Evolutionary conservation across 2,797 vertebrate genomes (phyloP).

Genomic region (Hirundo rustica): DNA sequence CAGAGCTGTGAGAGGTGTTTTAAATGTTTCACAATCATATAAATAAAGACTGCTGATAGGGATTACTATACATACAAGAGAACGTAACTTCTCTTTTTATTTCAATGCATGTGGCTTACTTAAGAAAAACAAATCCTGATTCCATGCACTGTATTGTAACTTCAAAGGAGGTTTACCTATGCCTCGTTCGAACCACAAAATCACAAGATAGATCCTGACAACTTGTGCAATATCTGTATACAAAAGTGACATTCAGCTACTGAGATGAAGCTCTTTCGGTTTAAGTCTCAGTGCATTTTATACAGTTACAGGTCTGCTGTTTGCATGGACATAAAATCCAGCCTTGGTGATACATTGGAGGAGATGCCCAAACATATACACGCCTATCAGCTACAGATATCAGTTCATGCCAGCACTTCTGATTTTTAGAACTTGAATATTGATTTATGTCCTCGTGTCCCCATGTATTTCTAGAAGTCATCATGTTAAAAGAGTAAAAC

Average conservation of each 20-base stretch:
- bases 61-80: neutral
- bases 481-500: neutral
- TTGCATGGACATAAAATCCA: neutral
- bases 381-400: neutral
- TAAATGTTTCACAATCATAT: neutral
- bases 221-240: neutral
- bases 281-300: neutral
- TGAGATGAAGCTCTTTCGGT: neutral
- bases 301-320: neutral
- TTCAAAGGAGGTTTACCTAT: neutral
- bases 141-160: neutral
- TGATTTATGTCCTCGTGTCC: neutral
- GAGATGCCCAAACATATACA: neutral
- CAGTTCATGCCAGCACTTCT: neutral
- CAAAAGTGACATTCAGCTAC: neutral
- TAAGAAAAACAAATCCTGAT: neutral
- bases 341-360: neutral
- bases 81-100: neutral
- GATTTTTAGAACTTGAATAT: neutral
- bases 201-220: neutral
- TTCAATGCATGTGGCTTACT: neutral
- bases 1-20: neutral
- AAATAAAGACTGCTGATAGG: neutral
- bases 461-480: neutral
- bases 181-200: neutral